These are phyloP conservation scores for Enteromius argenteus DNA, from an alignment of 2,797 vertebrate genomes.

Conservation along the genomic window DNA sequence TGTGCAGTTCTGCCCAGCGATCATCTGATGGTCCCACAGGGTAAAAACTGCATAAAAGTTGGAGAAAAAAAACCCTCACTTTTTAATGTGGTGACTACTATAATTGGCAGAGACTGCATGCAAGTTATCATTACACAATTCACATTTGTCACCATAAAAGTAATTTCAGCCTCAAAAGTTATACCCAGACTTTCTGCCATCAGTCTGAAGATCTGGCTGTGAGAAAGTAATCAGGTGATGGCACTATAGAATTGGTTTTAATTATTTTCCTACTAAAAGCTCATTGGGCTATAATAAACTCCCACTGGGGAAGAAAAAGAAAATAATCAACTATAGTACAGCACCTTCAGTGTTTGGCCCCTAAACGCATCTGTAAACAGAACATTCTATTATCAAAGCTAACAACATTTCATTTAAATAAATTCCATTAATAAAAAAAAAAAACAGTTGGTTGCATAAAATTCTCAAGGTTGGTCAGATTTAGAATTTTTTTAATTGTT, in stretches of 20 bases:
- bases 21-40: neutral
- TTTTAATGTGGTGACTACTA: neutral
- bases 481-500: constrained; percentile 16
- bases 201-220: neutral
- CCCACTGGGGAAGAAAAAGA: neutral
- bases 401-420: neutral
- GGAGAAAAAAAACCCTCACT: neutral
- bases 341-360: neutral
- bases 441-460: neutral
- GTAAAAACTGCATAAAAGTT: no score
- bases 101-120: neutral
- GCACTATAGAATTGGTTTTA: neutral
- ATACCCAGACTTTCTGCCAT: neutral
- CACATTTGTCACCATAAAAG: neutral
- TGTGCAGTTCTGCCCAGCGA: neutral
- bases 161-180: neutral
- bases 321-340: neutral
- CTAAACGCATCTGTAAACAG: neutral
- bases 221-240: neutral
- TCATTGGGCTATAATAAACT: neutral
- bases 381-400: neutral
- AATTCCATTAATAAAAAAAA: neutral
- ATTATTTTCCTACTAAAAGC: neutral
- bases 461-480: neutral
- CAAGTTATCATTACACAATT: neutral